Base-by-base conservation (phyloP, 2,888 invertebrate genomes). In the Tanaodytes sp. region DNA sequence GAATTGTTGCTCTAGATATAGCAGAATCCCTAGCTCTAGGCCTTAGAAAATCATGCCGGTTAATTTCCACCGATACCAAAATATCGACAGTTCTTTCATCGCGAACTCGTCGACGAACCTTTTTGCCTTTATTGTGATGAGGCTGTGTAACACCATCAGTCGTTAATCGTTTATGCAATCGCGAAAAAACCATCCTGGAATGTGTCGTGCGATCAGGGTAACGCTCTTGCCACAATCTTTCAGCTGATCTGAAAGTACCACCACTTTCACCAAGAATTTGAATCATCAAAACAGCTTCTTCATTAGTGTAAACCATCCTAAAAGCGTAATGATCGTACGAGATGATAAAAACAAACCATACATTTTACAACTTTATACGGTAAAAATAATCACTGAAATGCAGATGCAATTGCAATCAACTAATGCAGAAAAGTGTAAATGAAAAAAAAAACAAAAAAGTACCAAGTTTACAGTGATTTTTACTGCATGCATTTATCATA, bases 211-310 rank as follows among this genome's bases (percentile, higher is more conserved):
- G 40, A 18, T 42, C 33, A 19, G 42, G 42, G 30, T 30, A 42
- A 9, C 54, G 54, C 14, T 54, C 23, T 31, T 1, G 30, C 54
- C 43, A 40, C 23, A 40, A n/a, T 12, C 42, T 54, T 30, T 40
- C 54, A n/a, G 19, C 42, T 18, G 15, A 16, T 15, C 16, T 2
- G 30, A 39, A 42, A 18, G 9, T 15, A 8, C 14, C 19, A 9
- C 18, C 31, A 42, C 42, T 6, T 31, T 54, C 54, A 4, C 31
- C 31, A 2, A 43, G 39, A 42, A 54, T 6, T 12, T 14, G 3
- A 8, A 54, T n/a, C 42, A 54, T 54, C 4, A 15, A 6, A 15
- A 16, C 27, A 1, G 45, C 45, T 27, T 45, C 45, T 27, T 30
- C 30, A 30, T 46, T 30, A 14, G 6, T 12, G 31, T 16, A 46